These are phyloP conservation scores for Sciaenops ocellatus DNA, from an alignment of 2,797 vertebrate species.

Conservation along the genomic window DNA sequence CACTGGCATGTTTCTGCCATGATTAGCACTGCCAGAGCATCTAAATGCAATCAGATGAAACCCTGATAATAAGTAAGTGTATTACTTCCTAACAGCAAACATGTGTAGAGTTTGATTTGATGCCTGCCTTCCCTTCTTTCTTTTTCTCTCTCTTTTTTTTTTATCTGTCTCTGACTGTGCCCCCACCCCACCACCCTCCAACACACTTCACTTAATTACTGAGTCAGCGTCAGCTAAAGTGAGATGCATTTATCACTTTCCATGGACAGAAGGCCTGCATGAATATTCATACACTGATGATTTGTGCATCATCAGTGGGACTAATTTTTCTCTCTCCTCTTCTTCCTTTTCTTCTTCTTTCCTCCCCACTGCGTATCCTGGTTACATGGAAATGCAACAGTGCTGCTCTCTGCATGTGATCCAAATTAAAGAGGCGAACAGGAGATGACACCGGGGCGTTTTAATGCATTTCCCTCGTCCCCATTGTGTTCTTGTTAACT, in stretches of 20 bases:
- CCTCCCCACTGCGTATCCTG: constrained; percentile 42
- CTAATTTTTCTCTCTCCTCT: not conserved
- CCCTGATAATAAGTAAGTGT: not conserved
- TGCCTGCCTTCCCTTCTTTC: not conserved
- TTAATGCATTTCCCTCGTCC: constrained; percentile 65
- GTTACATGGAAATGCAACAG: constrained; percentile 47
- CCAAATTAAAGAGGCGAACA: constrained; percentile 20
- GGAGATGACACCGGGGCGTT: constrained; percentile 9
- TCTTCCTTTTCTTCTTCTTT: not conserved
- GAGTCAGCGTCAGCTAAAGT: constrained; percentile 58
- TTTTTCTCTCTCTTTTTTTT: not conserved
- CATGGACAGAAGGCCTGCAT: constrained; percentile 67
- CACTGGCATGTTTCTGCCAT: not conserved
- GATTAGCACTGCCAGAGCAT: not conserved
- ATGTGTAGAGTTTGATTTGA: constrained; percentile 22
- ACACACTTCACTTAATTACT: constrained; percentile 47
- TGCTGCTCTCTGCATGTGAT: constrained; percentile 26
- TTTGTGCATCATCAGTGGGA: constrained; percentile 67
- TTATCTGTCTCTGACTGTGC: constrained; percentile 13
- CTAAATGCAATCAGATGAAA: constrained; percentile 9
- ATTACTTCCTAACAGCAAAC: constrained; percentile 25
- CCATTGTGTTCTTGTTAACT: constrained; percentile 65
- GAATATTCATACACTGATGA: constrained; percentile 71
- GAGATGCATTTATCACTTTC: constrained; percentile 64
- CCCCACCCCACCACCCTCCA: not conserved